Conservation (phyloP, 2,888 invertebrate species). For the Crepidodera aurea region DNA sequence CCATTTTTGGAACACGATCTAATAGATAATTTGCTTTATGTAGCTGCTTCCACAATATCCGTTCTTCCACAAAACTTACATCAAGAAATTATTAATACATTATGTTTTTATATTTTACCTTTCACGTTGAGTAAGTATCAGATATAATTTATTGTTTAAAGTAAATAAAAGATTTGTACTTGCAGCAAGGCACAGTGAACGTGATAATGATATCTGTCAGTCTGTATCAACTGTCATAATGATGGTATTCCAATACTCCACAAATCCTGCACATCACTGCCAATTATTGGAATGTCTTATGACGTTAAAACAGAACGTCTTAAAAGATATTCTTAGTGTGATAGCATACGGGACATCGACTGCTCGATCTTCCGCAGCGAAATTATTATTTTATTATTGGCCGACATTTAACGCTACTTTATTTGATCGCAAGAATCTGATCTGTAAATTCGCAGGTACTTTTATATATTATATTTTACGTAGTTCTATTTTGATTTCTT, state of each 20-base stretch:
- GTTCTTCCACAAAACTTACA: constrained; percentile 90
- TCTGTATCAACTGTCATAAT: constrained; percentile 93
- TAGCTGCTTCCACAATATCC: constrained; percentile 93
- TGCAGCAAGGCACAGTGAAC: constrained; percentile 66
- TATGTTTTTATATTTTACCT: constrained; percentile 95
- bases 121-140: constrained; percentile 86
- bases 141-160: not conserved
- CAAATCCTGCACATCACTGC: constrained; percentile 94
- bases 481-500: not conserved
- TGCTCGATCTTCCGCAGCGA: constrained; percentile 93
- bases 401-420: constrained; percentile 95
- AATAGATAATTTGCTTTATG: constrained; percentile 93
- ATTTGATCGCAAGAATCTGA: constrained; percentile 86
- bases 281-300: constrained; percentile 95
- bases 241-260: constrained; percentile 97
- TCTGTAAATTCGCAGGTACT: constrained; percentile 90
- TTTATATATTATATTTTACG: too few species aligned
- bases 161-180: not conserved
- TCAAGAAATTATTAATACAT: constrained; percentile 92
- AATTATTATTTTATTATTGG: constrained; percentile 98
- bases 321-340: constrained; percentile 93
- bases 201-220: constrained; percentile 81
- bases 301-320: constrained; percentile 89
- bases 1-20: constrained; percentile 96
- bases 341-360: constrained; percentile 96